phyloP scores from a whole-genome alignment of 2,797 vertebrate genomes.

The Phalanger gymnotis region DNA sequence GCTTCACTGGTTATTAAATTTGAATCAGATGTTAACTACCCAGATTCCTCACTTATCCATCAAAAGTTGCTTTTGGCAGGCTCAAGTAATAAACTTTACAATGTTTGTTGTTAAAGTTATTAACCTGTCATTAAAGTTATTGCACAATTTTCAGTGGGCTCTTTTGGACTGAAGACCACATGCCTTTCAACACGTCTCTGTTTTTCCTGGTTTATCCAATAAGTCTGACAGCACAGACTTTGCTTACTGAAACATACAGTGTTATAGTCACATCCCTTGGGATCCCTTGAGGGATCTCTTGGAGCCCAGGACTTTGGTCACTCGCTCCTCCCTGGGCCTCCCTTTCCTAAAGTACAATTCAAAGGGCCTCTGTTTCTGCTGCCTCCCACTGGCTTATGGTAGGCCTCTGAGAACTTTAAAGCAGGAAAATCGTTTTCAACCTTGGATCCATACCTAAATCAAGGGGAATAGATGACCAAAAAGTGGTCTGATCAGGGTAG shows the following conservation, averaged over 20 bases:
- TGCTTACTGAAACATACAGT: neutral
- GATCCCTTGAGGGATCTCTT: neutral
- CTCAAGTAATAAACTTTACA: constrained; percentile 62
- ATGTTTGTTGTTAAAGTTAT: constrained; percentile 1
- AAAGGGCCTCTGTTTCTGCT: neutral
- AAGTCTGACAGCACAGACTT: neutral
- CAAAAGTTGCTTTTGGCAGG: constrained; percentile 76
- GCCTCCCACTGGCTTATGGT: neutral
- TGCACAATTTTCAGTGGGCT: neutral
- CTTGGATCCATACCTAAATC: neutral
- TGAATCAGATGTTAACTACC: constrained; percentile 83
- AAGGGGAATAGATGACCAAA: neutral
- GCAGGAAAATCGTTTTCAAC: neutral
- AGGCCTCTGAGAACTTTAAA: neutral
- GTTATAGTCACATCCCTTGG: neutral
- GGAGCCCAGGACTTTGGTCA: neutral
- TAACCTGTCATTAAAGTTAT: constrained; percentile 18
- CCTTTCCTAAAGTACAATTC: neutral
- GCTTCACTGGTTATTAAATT: constrained; percentile 84
- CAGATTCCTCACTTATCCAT: constrained; percentile 77
- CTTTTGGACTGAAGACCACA: neutral
- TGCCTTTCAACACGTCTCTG: neutral
- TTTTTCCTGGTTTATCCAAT: neutral
- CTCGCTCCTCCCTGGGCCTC: neutral
- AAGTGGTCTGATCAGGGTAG: neutral